phyloP scores from a whole-genome alignment of 2,888 invertebrate species.

The Pollenia angustigena region DNA sequence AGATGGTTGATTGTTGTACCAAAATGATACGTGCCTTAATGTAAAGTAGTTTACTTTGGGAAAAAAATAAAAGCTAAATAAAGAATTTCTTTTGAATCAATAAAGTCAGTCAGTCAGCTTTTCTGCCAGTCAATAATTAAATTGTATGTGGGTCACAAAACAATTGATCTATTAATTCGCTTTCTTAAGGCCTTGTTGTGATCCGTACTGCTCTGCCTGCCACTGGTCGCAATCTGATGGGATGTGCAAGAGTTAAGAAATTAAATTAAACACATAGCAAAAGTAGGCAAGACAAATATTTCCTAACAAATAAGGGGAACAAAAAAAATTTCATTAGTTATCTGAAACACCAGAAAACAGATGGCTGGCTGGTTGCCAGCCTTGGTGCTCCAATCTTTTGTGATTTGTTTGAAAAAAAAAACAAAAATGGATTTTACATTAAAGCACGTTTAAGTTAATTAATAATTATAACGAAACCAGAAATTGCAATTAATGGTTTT shows the following conservation, averaged over 20 bases:
- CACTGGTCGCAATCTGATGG: conserved; percentile 21
- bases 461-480: conserved; percentile 54
- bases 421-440: conserved; percentile 27
- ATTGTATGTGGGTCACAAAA: conserved; percentile 66
- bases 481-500: conserved; percentile 62
- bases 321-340: conserved; percentile 27
- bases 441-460: conserved; percentile 10
- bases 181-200: conserved; percentile 55
- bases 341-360: conserved; percentile 15
- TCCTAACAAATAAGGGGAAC: not conserved
- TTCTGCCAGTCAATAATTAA: conserved; percentile 19
- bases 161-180: conserved; percentile 68
- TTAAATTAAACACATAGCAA: not conserved
- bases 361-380: conserved; percentile 4
- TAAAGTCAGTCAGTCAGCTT: not conserved
- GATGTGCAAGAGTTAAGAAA: conserved; percentile 19
- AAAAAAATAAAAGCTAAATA: conserved; percentile 19
- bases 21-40: conserved; percentile 56
- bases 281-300: not conserved
- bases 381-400: not conserved
- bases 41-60: conserved; percentile 47
- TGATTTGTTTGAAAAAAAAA: no score
- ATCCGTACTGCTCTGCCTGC: no score
- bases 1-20: not conserved
- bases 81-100: conserved; percentile 47